Base-by-base conservation (phyloP, 2,797 vertebrate species). In the Halcyon badia region DNA sequence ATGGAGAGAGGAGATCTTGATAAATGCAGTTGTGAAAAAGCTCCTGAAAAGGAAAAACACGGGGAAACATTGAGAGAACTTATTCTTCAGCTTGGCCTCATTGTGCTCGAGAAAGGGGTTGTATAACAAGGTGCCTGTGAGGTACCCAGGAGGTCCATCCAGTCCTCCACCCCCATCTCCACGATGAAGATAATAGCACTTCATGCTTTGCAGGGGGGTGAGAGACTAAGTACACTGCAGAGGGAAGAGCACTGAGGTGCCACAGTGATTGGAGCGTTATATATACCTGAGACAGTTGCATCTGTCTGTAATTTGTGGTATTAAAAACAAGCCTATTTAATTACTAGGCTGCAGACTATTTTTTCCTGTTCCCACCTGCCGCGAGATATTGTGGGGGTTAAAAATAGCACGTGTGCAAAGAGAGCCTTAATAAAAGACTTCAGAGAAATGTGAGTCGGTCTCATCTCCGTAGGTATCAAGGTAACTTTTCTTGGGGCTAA, bases 351-450 rank as follows among this genome's bases (percentile, higher is more conserved):
- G 52, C 66, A 87, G 88, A 79, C 69, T 95, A 86, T 17, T 83
- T 96, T 89, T 89, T 56, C 88, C 83, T 69, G 6, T 86, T 84
- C 85, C 92, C 92, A 95, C 94, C 94, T 95, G 88, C 90, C 0
- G 20, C 49, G 93, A 93, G 90, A 83, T 90, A 72, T 65, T 93
- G 93, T 79, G 69, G 94, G 49, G 60, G 68, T 10, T n/a, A 92
- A 92, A 96, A 90, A 94, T 95, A 97, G 80, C 83, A 62, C 70
- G n/a, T 72, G 83, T 75, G 83, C 49, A 71, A 71, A 85, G 70
- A 65, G 18, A 88, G 17, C 52, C n/a, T 94, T 83, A 71, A 83
- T 93, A 80, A 86, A 90, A 51, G 88, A 71, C 72, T 83, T 64
- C 0, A 12, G 65, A 83, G 65, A 61, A 79, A 82, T 54, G 4